Evolutionary conservation across 2,888 invertebrate species (phyloP), one percentile per base, ranked within the genome.

Genomic region (Ferdinandea cuprea): DNA sequence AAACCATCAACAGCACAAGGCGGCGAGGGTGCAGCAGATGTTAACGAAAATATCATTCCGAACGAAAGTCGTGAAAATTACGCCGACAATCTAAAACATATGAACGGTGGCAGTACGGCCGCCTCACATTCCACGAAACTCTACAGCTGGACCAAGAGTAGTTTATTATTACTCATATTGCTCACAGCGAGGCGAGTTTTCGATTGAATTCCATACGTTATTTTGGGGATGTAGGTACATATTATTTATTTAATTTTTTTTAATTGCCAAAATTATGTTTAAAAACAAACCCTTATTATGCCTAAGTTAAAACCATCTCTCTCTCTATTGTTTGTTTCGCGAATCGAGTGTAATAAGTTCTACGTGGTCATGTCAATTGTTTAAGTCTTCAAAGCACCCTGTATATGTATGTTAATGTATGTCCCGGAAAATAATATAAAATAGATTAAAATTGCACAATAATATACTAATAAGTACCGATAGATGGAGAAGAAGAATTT

Each of bases 41-140:
- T 78, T 35, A 73, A 68, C 63, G 72, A 78, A 50, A 83, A 83
- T 42, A 73, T 78, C 7, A 83, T 88, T 11, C 76, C 85, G 40
- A 86, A 88, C 52, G 90, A 90, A 32, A 88, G 88, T 48, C 90
- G 89, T 21, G 90, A 90, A 66, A 90, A 90, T 73, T 87, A 89
- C 78, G 89, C 89, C 1, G 87, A 87, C 63, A 79, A 84, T 69
- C 19, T 84, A 15, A 87, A 88, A 50, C 87, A 87, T 66, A 88
- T 88, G 77, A 86, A 87, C 35, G 79, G 72, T 30, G 59, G 68
- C 40, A 69, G 8, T 11, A 58, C 73, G 9, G 74, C 65, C 19
- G 46, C 84, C 59, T 69, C 84, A 30, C 59, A 77, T 61, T 77
- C 83, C 37, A 54, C 77, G 63, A 66, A 66, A 13, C 73, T 84